Conservation (phyloP, 2,113 vertebrate species). For the Sebastes fasciatus region DNA sequence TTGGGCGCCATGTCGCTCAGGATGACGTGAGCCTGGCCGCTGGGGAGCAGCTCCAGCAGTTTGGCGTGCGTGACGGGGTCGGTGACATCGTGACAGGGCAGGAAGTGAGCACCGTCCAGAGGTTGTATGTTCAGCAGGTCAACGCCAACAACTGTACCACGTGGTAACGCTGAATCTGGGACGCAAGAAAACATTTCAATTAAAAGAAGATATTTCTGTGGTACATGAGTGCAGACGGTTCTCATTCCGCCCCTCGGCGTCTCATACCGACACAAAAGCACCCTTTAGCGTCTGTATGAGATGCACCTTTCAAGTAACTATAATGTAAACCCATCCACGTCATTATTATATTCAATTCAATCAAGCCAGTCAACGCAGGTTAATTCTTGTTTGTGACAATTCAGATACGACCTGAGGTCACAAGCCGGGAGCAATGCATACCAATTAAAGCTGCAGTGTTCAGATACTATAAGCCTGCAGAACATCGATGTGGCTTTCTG, state of each 20-base stretch:
- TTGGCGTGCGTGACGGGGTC: slow-evolving; percentile 76
- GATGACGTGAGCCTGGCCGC: slow-evolving; percentile 86
- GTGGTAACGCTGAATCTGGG: slow-evolving; percentile 83
- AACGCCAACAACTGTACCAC: slow-evolving; percentile 90
- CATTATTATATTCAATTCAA: too few species aligned
- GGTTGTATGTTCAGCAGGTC: slow-evolving; percentile 89
- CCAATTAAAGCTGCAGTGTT: too few species aligned
- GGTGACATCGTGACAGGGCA: slow-evolving; percentile 86
- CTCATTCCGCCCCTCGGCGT: too few species aligned
- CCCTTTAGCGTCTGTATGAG: too few species aligned
- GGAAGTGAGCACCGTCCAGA: slow-evolving; percentile 91
- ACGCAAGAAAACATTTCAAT: slow-evolving; percentile 21
- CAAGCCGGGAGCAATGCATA: too few species aligned
- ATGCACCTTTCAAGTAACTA: too few species aligned
- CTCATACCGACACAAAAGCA: too few species aligned
- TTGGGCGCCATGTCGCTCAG: slow-evolving; percentile 97
- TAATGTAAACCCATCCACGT: too few species aligned
- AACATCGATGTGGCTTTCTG: not conserved
- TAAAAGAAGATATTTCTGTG: not conserved
- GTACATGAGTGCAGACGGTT: not conserved
- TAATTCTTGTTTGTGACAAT: too few species aligned
- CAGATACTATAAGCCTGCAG: not conserved
- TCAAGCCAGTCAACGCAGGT: too few species aligned
- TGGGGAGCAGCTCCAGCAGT: slow-evolving; percentile 87
- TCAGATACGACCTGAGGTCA: too few species aligned